Conservation (phyloP, 2,113 vertebrate genomes). For the Heliornis fulica region DNA sequence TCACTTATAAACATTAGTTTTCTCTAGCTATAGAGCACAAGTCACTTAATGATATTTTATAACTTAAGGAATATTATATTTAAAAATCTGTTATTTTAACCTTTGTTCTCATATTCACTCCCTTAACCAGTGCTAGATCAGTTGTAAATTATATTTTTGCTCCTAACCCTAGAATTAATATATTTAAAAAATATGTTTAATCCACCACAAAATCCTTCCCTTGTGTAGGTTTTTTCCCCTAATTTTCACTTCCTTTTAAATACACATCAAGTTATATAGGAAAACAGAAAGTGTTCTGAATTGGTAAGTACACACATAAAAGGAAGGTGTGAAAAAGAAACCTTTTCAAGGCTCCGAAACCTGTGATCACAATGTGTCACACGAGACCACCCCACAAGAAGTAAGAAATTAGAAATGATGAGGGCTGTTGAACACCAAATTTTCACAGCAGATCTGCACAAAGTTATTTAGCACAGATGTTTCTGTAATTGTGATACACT, state of each 20-base stretch:
- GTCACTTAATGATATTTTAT: neutral
- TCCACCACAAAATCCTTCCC: neutral
- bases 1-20: neutral
- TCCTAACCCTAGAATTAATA: neutral
- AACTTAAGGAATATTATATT: neutral
- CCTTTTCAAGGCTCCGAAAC: neutral
- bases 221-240: neutral
- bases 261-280: neutral
- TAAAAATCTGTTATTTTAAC: neutral
- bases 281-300: neutral
- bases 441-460: constrained; percentile 65
- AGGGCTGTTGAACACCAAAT: constrained; percentile 54
- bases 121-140: neutral
- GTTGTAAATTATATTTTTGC: neutral
- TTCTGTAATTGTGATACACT: constrained; percentile 80
- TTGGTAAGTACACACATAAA: neutral
- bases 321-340: neutral
- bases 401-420: constrained; percentile 67
- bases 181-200: neutral
- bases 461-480: constrained; percentile 77
- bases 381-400: constrained; percentile 55
- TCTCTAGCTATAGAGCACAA: neutral
- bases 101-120: neutral
- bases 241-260: neutral
- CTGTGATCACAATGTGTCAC: neutral